A percentile compares a stretch with the other conserved stretches of the same genome.
phyloP scores from a whole-genome alignment of 2,888 invertebrate species.

The Stenotaenia linearis region DNA sequence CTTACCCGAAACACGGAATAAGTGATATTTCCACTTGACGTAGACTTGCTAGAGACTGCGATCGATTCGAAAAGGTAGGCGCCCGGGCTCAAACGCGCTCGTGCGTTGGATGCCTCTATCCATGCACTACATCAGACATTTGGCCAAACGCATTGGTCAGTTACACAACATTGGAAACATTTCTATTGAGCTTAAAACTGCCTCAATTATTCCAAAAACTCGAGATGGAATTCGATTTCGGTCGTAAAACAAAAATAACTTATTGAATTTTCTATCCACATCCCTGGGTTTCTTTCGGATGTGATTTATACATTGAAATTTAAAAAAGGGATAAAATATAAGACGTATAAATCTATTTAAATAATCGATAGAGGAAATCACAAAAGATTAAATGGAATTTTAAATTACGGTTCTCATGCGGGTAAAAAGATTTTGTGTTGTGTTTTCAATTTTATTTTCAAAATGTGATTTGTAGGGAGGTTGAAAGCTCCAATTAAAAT shows the following conservation, averaged over 20 bases:
- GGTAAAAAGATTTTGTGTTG: not conserved
- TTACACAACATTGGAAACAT: not conserved
- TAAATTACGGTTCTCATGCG: not conserved
- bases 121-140: conserved; percentile 12
- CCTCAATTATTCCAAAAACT: not conserved
- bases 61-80: not conserved
- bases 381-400: not conserved
- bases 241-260: not conserved
- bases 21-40: conserved; percentile 13
- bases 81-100: not conserved
- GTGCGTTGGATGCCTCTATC: not conserved
- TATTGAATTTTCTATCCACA: not conserved
- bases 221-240: not conserved
- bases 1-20: not conserved
- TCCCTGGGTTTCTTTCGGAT: not conserved
- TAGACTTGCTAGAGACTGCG: not conserved
- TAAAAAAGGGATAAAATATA: not conserved
- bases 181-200: not conserved
- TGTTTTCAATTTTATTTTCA: not conserved
- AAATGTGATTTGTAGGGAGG: not conserved
- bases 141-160: not conserved
- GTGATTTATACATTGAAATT: not conserved
- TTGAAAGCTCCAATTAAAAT: not conserved
- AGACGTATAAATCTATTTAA: not conserved
- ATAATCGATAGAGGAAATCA: not conserved